Evolutionary conservation across 2,888 invertebrate species (phyloP).

Genomic region (Seira sanloemensis): DNA sequence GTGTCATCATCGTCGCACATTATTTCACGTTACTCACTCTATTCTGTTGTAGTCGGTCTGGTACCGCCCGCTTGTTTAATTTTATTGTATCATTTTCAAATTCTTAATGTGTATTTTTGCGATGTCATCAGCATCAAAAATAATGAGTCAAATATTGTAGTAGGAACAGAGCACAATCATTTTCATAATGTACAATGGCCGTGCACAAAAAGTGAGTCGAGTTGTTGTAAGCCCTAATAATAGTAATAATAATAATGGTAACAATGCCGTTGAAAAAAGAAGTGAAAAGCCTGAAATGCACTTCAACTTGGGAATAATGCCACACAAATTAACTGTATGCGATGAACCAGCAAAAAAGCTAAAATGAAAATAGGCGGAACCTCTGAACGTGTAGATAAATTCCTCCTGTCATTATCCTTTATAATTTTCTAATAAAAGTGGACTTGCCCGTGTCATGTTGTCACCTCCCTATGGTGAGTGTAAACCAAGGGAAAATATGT

Average conservation of each 20-base stretch:
- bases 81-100: conserved; percentile 28
- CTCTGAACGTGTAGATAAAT: not conserved
- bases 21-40: too few relatives aligned
- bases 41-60: conserved; percentile 22
- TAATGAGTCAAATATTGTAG: conserved; percentile 21
- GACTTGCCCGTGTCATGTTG: conserved; percentile 53
- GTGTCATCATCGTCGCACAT: conserved; percentile 44
- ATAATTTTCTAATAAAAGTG: conserved; percentile 36
- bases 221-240: conserved; percentile 2
- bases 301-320: not conserved
- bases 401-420: not conserved
- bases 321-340: not conserved
- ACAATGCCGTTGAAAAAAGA: not conserved
- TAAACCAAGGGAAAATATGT: conserved; percentile 16
- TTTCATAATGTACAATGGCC: not conserved
- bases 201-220: not conserved
- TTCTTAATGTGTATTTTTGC: conserved; percentile 8
- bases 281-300: not conserved
- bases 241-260: not conserved
- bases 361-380: not conserved
- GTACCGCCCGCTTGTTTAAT: conserved; percentile 38
- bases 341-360: not conserved
- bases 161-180: not conserved
- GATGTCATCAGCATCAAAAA: conserved; percentile 46
- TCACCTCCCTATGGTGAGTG: conserved; percentile 29